Evolutionary conservation across 1,140 invertebrate species (phyloP).

Genomic region (Cyclina sinensis): DNA sequence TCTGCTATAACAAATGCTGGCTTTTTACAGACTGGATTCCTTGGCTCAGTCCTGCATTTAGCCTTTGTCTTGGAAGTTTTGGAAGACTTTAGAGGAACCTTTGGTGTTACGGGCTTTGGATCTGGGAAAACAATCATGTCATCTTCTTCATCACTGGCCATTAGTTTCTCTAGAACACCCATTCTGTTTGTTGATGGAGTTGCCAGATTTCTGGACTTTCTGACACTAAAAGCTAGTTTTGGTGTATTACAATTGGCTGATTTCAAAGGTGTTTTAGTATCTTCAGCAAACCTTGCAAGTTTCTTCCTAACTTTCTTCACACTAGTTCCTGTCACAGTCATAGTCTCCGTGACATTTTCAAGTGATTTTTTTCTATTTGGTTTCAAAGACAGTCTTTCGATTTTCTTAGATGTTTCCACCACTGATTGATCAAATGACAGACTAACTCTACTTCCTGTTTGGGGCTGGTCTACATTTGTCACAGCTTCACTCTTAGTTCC

Average conservation of each 20-base stretch:
- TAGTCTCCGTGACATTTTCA: not conserved
- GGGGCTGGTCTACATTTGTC: not conserved
- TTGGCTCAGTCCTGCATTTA: slow-evolving; percentile 34
- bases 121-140: slow-evolving; percentile 38
- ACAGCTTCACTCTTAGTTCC: not conserved
- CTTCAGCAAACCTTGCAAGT: not conserved
- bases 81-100: slow-evolving; percentile 4
- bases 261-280: not conserved
- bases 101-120: slow-evolving; percentile 36
- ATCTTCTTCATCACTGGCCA: slow-evolving; percentile 53
- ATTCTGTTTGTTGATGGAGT: slow-evolving; percentile 30
- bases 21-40: slow-evolving; percentile 16
- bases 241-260: not conserved
- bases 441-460: not conserved
- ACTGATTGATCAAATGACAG: not conserved
- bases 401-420: not conserved
- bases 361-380: slow-evolving; percentile 35
- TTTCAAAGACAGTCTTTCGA: not conserved
- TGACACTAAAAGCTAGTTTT: not conserved
- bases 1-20: not conserved
- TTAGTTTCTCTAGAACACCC: slow-evolving; percentile 36
- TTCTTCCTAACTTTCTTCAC: slow-evolving; percentile 19
- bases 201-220: not conserved
- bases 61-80: slow-evolving; percentile 5
- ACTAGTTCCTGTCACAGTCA: slow-evolving; percentile 13